Percentiles rank a stretch among this genome's conserved stretches.
Conservation (phyloP, 2,797 vertebrate species). For the Melanotaenia trifasciata region DNA sequence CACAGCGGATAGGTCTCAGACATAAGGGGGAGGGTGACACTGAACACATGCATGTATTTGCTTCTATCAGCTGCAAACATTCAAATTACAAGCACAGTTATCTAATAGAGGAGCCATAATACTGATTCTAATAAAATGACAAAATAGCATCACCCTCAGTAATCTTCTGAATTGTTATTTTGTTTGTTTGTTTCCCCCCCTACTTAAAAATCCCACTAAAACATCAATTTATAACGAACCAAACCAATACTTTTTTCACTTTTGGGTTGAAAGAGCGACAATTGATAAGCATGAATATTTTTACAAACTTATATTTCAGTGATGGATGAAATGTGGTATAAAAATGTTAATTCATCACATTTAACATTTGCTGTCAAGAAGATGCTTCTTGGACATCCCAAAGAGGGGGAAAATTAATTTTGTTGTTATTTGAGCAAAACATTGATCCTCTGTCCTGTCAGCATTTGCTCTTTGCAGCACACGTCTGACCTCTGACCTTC, state of each 20-base stretch:
- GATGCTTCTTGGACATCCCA: background rate
- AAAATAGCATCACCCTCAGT: slow-evolving; percentile 1
- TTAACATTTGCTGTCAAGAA: background rate
- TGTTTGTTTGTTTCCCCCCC: background rate
- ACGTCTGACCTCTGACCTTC: slow-evolving; percentile 42
- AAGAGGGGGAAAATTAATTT: background rate
- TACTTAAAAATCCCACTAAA: background rate
- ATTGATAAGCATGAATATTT: background rate
- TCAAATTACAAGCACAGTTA: background rate
- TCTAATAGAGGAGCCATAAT: slow-evolving; percentile 11
- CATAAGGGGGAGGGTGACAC: background rate
- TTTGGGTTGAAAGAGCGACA: background rate
- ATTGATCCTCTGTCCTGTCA: background rate
- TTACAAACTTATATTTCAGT: background rate
- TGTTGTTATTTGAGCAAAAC: background rate
- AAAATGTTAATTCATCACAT: too few relatives aligned
- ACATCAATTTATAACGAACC: background rate
- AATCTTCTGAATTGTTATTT: background rate
- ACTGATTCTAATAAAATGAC: slow-evolving; percentile 3
- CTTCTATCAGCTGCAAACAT: slow-evolving; percentile 24
- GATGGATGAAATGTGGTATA: background rate
- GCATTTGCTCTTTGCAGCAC: background rate
- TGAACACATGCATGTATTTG: background rate
- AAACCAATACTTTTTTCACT: background rate
- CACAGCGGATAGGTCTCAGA: slow-evolving; percentile 34